Conservation (phyloP, 2,888 invertebrate species). For the Dorcus hopei region DNA sequence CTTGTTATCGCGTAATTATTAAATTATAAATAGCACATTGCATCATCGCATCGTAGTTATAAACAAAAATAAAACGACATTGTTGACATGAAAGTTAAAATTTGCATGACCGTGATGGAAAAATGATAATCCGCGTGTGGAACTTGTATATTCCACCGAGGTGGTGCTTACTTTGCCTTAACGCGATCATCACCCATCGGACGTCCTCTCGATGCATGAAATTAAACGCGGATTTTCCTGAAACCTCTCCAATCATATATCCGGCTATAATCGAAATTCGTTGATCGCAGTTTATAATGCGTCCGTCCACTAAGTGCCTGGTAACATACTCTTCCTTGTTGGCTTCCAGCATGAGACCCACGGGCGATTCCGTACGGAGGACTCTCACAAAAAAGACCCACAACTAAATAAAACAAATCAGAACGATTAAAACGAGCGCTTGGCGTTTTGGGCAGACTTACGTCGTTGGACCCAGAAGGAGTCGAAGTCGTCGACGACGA, state of each 20-base stretch:
- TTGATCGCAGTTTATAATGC: conserved; percentile 87
- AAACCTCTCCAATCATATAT: conserved; percentile 85
- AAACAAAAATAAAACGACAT: too few relatives aligned
- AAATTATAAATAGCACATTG: too few relatives aligned
- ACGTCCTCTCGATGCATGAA: conserved; percentile 90
- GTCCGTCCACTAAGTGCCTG: conserved; percentile 83
- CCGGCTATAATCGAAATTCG: conserved; percentile 86
- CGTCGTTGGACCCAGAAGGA: conserved; percentile 14
- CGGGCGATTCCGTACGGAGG: conserved; percentile 66
- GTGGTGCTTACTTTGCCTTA: conserved; percentile 70
- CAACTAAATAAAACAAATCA: conserved; percentile 44
- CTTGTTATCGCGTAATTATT: too few relatives aligned
- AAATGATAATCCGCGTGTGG: too few relatives aligned
- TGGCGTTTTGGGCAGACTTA: conserved; percentile 12
- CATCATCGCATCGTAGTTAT: too few relatives aligned
- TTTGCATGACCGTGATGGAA: too few relatives aligned
- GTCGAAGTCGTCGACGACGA: background rate
- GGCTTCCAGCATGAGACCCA: conserved; percentile 63
- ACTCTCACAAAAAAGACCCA: conserved; percentile 74
- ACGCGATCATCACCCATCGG: conserved; percentile 82
- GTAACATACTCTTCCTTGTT: conserved; percentile 85
- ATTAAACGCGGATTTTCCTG: conserved; percentile 82
- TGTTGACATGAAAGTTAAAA: too few relatives aligned
- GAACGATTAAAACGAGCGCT: background rate
- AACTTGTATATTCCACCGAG: too few relatives aligned